phyloP scores from a whole-genome alignment of 1,140 invertebrate genomes.

The Alviniconcha marisindica region DNA sequence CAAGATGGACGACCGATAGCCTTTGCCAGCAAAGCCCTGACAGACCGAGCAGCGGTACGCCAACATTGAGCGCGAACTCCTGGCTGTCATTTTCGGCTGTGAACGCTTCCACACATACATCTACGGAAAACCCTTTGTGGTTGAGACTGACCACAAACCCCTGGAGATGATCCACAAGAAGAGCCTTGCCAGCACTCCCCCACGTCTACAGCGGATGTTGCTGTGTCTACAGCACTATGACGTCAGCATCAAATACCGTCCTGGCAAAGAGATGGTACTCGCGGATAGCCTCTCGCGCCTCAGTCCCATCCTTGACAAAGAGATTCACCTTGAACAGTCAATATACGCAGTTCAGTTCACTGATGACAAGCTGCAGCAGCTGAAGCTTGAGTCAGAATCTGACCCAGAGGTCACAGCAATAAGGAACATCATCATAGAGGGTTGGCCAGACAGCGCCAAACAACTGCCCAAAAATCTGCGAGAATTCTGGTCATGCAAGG shows the following conservation, averaged over 20 bases:
- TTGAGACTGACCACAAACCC: slow-evolving; percentile 50
- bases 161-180: slow-evolving; percentile 52
- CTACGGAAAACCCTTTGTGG: slow-evolving; percentile 52
- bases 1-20: slow-evolving; percentile 75
- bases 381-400: slow-evolving; percentile 25
- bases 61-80: slow-evolving; percentile 78
- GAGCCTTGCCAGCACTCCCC: slow-evolving; percentile 41
- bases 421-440: slow-evolving; percentile 38
- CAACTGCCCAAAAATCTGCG: neutral
- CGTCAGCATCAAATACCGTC: slow-evolving; percentile 64
- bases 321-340: slow-evolving; percentile 9
- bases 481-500: neutral
- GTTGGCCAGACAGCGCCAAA: slow-evolving; percentile 42
- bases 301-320: neutral
- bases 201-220: slow-evolving; percentile 54
- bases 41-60: slow-evolving; percentile 75
- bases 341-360: slow-evolving; percentile 21
- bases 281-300: slow-evolving; percentile 61
- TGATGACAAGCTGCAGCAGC: slow-evolving; percentile 10
- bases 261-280: slow-evolving; percentile 73
- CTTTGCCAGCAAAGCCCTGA: slow-evolving; percentile 75
- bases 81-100: slow-evolving; percentile 77
- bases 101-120: slow-evolving; percentile 78
- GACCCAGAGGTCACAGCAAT: slow-evolving; percentile 32
- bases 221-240: slow-evolving; percentile 73